Evolutionary conservation across 2,113 vertebrate species (phyloP), one percentile per base, ranked within the genome.

Genomic region (Psophia crepitans): DNA sequence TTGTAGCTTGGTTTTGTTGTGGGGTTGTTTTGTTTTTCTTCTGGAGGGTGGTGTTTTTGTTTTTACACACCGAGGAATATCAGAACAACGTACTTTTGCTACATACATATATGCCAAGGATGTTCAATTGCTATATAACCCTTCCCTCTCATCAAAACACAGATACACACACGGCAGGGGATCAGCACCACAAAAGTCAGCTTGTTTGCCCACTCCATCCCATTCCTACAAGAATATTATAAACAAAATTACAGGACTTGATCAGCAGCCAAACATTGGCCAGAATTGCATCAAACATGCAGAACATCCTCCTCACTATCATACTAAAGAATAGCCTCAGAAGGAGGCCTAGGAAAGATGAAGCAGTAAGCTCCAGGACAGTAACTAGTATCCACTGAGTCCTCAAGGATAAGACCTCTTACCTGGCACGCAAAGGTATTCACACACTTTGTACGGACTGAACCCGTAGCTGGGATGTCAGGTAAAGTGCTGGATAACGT

Each of bases 391-490:
- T 20, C 18, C 49, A 23, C 18, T 7, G 21, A 51, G 30, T 30
- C 65, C 48, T 63, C 87, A 35, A 15, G 18, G 8, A 7, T 8
- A 65, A 49, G 21, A 24, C 26, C 57, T 11, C 54, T 30, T 9
- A 46, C 14, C 27, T 33, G 57, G 28, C 1, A 2, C 6, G 28
- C 37, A 23, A 33, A n/a, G 60, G 23, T 14, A 32, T 35, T 39
- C 48, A 16, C 5, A 8, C 5, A 16, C 60, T 57, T 63, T 3
- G 0, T 20, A 41, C 2, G 27, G 22, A 48, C 60, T 21, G 24
- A 46, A 69, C 16, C 48, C 22, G 35, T 2, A 33, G 19, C 30
- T 48, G 54, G 58, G 28, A 39, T 4, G 8, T 7, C 19, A 6
- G 6, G 26, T 51, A 54, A 41, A 48, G 20, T 10, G 49, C 27